A percentile compares a stretch with the other conserved stretches of the same genome.
These are phyloP conservation scores for Oenanthe melanoleuca DNA, from an alignment of 2,113 vertebrate genomes.

Conservation along the genomic window DNA sequence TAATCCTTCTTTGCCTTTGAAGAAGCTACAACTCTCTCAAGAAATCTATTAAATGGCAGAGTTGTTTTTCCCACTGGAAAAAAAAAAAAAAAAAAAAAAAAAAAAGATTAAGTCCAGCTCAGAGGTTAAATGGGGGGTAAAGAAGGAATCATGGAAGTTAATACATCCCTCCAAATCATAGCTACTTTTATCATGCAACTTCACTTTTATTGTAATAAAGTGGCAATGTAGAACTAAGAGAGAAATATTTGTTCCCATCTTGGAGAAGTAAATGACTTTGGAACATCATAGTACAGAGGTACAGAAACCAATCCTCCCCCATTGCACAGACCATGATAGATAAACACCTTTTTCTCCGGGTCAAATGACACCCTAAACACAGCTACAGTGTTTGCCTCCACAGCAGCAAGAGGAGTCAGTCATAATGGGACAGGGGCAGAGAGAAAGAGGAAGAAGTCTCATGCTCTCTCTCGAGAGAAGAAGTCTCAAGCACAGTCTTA, in stretches of 20 bases:
- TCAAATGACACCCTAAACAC: background rate
- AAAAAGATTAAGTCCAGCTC: background rate
- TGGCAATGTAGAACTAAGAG: background rate
- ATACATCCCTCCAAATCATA: background rate
- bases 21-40: background rate
- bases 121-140: background rate
- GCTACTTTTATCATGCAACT: background rate
- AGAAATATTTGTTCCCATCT: background rate
- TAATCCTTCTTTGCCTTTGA: background rate
- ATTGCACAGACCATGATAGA: background rate
- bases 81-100: background rate
- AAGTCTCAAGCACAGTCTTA: background rate
- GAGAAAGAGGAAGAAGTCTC: background rate
- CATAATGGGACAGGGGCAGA: background rate
- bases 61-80: background rate
- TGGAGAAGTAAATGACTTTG: background rate
- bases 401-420: background rate
- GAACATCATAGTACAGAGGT: background rate
- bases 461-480: background rate
- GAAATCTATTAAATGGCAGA: background rate
- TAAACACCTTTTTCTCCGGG: background rate
- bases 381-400: background rate
- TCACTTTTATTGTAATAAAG: background rate
- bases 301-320: background rate
- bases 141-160: background rate